phyloP scores from a whole-genome alignment of 2,888 invertebrate species.

The Didymodactylos carnosus region DNA sequence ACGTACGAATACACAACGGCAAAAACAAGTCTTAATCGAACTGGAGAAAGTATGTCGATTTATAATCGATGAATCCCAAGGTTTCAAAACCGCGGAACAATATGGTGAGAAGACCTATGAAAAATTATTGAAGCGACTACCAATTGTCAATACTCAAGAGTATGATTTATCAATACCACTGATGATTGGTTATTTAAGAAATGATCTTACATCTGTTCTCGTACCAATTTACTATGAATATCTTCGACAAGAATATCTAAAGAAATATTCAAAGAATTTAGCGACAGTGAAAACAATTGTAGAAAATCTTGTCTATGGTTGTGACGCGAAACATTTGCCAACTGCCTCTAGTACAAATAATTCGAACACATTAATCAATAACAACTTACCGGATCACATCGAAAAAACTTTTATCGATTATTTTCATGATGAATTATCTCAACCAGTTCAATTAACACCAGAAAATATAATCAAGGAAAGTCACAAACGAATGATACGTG shows the following conservation, averaged over 20 bases:
- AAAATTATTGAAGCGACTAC: neutral
- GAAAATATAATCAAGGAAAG: neutral
- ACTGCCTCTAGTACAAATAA: neutral
- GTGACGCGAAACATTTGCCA: neutral
- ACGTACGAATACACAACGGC: neutral
- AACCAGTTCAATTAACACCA: constrained; percentile 1
- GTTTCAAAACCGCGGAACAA: constrained; percentile 2
- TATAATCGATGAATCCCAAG: neutral
- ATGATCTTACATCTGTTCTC: neutral
- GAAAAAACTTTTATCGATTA: constrained; percentile 5
- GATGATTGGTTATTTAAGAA: constrained; percentile 2
- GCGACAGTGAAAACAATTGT: neutral
- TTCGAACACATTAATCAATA: neutral
- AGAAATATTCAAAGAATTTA: neutral
- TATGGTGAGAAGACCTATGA: constrained; percentile 5
- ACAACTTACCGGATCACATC: constrained; percentile 1
- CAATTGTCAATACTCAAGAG: neutral
- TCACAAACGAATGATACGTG: neutral
- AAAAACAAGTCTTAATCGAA: neutral
- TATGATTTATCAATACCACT: constrained; percentile 3
- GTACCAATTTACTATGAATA: constrained; percentile 3
- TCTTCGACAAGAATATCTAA: neutral
- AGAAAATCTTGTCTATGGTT: neutral
- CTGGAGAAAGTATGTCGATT: constrained; percentile 1
- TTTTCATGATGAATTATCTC: constrained; percentile 3